Evolutionary conservation across 1,140 invertebrate genomes (phyloP).

Genomic region (Brachionus asplanchnoidis): DNA sequence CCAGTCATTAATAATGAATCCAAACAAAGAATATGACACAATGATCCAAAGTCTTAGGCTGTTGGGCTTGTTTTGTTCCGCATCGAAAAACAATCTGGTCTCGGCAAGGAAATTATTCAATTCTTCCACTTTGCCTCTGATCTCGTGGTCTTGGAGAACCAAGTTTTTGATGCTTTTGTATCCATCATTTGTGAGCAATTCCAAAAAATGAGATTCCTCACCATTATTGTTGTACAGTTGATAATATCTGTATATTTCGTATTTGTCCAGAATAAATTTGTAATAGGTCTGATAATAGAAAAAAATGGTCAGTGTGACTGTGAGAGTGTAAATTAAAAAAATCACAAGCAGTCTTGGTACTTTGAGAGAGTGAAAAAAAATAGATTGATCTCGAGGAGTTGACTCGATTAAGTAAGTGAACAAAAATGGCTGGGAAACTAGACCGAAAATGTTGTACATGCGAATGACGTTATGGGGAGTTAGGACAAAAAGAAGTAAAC

Average conservation of each 20-base stretch:
- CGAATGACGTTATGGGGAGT: background rate
- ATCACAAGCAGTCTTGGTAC: background rate
- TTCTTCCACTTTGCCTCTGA: background rate
- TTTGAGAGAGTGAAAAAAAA: background rate
- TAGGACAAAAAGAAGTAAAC: background rate
- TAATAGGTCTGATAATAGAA: slow-evolving; percentile 15
- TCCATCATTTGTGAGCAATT: background rate
- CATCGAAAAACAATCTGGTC: background rate
- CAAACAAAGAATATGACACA: background rate
- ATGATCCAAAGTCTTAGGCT: background rate
- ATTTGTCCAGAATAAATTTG: slow-evolving; percentile 4
- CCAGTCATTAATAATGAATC: background rate
- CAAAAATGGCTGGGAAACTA: slow-evolving; percentile 16
- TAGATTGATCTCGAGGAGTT: background rate
- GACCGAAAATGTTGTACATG: background rate
- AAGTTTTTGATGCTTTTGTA: background rate
- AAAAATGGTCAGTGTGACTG: background rate
- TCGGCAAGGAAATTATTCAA: background rate
- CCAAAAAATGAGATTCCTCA: background rate
- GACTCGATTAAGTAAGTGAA: background rate
- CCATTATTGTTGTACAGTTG: background rate
- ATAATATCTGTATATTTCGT: background rate
- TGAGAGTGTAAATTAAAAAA: background rate
- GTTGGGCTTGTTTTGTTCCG: background rate
- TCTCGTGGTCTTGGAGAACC: background rate